These are phyloP conservation scores for Tiliqua scincoides DNA, from an alignment of 2,113 vertebrate species.

Conservation along the genomic window DNA sequence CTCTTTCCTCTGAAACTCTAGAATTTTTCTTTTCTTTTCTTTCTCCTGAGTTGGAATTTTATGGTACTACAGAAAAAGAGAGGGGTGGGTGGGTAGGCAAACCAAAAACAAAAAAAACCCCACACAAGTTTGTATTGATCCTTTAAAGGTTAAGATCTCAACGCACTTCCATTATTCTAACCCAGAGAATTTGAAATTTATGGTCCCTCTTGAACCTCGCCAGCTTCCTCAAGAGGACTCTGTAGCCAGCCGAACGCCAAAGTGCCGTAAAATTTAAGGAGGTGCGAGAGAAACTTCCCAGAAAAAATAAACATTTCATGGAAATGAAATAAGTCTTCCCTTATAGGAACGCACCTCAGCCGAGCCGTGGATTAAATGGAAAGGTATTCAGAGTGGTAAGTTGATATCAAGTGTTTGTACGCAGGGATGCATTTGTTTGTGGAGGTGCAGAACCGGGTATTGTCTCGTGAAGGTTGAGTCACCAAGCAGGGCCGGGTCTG, in stretches of 20 bases:
- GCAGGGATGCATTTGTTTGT: conserved; percentile 61
- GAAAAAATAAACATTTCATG: conserved; percentile 86
- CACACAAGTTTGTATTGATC: conserved; percentile 61
- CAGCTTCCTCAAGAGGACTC: conserved; percentile 86
- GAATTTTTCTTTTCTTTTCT: conserved; percentile 25
- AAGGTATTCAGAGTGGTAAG: conserved; percentile 70
- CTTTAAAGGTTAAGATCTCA: conserved; percentile 71
- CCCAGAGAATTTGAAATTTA: conserved; percentile 85
- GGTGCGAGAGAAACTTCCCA: conserved; percentile 97
- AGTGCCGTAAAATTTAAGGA: conserved; percentile 97
- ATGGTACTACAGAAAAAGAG: conserved; percentile 27
- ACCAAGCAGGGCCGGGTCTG: background rate
- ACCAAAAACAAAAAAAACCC: conserved; percentile 27
- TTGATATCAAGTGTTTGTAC: conserved; percentile 57
- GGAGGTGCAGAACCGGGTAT: conserved; percentile 47
- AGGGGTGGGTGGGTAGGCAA: background rate
- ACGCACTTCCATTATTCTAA: conserved; percentile 77
- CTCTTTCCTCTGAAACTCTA: conserved; percentile 61
- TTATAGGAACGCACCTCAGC: conserved; percentile 70
- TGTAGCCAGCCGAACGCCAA: conserved; percentile 86
- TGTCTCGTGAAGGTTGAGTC: conserved; percentile 25
- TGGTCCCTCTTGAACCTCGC: conserved; percentile 82
- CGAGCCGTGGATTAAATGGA: conserved; percentile 68
- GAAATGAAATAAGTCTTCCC: conserved; percentile 85
- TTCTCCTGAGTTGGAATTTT: conserved; percentile 33